Base-by-base conservation (phyloP, 2,888 invertebrate species). In the Tiliacea aurago region DNA sequence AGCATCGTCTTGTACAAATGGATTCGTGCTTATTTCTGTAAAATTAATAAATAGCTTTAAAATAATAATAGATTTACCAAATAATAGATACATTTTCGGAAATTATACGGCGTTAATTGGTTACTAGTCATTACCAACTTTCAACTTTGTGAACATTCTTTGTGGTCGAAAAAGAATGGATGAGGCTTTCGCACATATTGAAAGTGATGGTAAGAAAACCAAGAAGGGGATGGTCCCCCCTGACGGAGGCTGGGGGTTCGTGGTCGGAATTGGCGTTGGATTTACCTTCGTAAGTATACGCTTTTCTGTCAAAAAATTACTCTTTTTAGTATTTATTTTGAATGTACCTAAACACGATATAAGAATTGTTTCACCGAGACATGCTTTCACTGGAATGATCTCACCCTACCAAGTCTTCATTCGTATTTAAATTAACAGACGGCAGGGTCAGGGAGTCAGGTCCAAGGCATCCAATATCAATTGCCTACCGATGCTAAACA, bases 221-320 rank as follows among this genome's bases (percentile, higher is more conserved):
- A 93, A 91, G 70, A 93, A 90, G 76, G 89, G 93, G 10, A 65
- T 90, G 68, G 77, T 92, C 0, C 92, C 98, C 1, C 98, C 98
- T 0, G 98, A 98, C 85, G 98, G 98, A 7, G 98, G 98, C 0
- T 98, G 98, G 98, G 98, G 98, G 0, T 98, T 98, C 91, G 93
- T 98, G 67, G 97, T 98, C 20, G 97, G 98, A 51, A 87, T 98
- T 15, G 98, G 98, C 33, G 97, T 98, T 88, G 97, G 98, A 84
- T 92, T 98, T 78, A 97, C 98, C 56, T 98, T 98, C 90, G 98
- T 98, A 95, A 97, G 98, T 97, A 82, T 76, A 55, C n/a, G 1
- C 4, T 69, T 63, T 63, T 58, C 20, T 63, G 51, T 13, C n/a
- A 51, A 11, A 56, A 47, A 49, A 41, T 18, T 13, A 3, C 20